Percentiles rank a stretch among this genome's conserved stretches.
phyloP scores from a whole-genome alignment of 1,140 invertebrate genomes.

The Drosophila paulistorum region DNA sequence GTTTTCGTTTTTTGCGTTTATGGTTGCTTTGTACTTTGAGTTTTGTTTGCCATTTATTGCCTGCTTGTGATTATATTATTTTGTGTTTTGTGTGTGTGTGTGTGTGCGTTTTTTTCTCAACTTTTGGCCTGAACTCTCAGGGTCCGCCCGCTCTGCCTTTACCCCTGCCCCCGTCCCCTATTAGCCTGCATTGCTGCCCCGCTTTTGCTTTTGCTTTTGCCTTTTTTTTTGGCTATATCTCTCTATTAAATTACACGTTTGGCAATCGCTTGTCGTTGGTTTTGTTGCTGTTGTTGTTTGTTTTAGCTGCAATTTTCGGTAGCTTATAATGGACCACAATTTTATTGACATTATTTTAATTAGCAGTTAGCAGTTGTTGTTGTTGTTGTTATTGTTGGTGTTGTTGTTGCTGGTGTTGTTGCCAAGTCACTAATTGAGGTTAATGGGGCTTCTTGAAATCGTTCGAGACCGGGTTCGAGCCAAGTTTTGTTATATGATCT shows the following conservation, averaged over 20 bases:
- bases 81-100: neutral
- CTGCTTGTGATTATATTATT: conserved; percentile 70
- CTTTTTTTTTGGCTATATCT: conserved; percentile 14
- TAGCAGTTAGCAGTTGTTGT: conserved; percentile 57
- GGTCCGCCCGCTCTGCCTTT: neutral
- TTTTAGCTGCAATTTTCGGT: conserved; percentile 73
- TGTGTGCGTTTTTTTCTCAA: conserved; percentile 44
- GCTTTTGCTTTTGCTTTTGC: neutral
- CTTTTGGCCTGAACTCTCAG: conserved; percentile 67
- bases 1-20: conserved; percentile 75
- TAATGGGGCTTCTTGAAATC: conserved; percentile 79
- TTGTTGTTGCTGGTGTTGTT: conserved; percentile 29
- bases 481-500: conserved; percentile 31
- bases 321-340: conserved; percentile 79
- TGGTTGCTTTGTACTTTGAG: conserved; percentile 76
- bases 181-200: conserved; percentile 3
- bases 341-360: conserved; percentile 82
- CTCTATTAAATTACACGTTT: conserved; percentile 68
- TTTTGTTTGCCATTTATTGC: conserved; percentile 68
- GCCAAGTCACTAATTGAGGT: conserved; percentile 81
- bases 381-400: conserved; percentile 19
- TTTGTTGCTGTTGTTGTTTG: conserved; percentile 18
- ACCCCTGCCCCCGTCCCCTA: neutral
- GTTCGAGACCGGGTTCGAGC: conserved; percentile 42
- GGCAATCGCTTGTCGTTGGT: conserved; percentile 62